Percentiles rank a stretch among this genome's conserved stretches.
Conservation (phyloP, 2,888 invertebrate genomes). For the Nasonia oneida region DNA sequence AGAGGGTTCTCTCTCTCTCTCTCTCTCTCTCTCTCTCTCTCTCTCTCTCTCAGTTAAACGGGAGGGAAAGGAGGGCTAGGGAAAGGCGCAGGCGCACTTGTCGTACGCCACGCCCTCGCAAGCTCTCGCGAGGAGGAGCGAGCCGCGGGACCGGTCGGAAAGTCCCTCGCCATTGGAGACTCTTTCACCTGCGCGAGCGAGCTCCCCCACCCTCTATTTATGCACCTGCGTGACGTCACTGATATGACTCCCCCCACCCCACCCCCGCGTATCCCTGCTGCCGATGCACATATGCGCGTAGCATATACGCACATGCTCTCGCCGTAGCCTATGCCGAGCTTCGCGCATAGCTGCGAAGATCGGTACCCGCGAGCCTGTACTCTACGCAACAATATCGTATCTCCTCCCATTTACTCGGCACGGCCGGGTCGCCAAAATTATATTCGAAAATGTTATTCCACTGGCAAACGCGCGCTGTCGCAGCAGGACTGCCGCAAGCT, state of each 20-base stretch:
- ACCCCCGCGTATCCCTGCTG: conserved; percentile 16
- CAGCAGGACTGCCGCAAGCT: neutral
- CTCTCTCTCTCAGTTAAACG: neutral
- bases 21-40: neutral
- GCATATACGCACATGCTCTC: neutral
- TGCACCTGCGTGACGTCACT: conserved; percentile 76
- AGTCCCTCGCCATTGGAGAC: conserved; percentile 75
- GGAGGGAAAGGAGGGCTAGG: conserved; percentile 28
- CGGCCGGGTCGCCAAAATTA: neutral
- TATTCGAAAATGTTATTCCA: neutral
- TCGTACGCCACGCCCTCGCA: conserved; percentile 74
- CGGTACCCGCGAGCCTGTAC: conserved; percentile 21
- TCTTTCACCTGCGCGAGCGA: conserved; percentile 71
- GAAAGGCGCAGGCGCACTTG: conserved; percentile 72
- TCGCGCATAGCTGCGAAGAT: conserved; percentile 8
- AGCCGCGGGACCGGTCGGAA: conserved; percentile 69
- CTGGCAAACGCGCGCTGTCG: neutral
- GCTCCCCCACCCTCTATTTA: conserved; percentile 67
- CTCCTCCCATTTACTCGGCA: neutral
- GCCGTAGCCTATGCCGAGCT: neutral
- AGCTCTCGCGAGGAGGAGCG: conserved; percentile 75
- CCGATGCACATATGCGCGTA: neutral
- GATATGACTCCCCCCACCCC: conserved; percentile 65
- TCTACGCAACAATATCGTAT: too few relatives aligned
- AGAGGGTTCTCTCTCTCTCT: neutral